Evolutionary conservation across 2,888 invertebrate genomes (phyloP), one percentile per base, ranked within the genome.

Genomic region (Dolichopus griseipennis): DNA sequence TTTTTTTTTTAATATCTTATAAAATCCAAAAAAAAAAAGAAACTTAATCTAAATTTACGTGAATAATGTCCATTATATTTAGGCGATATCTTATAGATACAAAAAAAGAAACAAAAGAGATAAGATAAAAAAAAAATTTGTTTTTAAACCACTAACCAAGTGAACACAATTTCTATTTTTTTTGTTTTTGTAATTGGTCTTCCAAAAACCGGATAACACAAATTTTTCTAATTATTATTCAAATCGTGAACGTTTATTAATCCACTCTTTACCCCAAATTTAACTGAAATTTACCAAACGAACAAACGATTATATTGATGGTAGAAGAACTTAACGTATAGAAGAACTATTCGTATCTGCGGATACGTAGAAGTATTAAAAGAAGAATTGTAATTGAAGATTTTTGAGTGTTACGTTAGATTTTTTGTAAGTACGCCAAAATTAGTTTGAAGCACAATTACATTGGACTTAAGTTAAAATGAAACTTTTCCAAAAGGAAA

Each of bases 71-170:
- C n/a, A 52, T 52, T 52, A 10, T 18, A 52, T 15, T 52, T 6
- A 15, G 52, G 41, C 15, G 9, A 41, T 41, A 41, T 2, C 41
- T 41, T n/a, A 27, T 4, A 41, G 41, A 41, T 12, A 12, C 8
- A 6, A 41, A 41, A n/a, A n/a, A n/a, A n/a, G n/a, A n/a, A 41
- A 41, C 15, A 41, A 41, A 15, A 18, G 15, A 52, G 52, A n/a
- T 37, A 37, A 52, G 52, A 52, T 83, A 84, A 72, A 77, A 52
- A 43, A 8, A 62, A 22, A 9, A 21, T n/a, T n/a, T 22, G 8
- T 62, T 62, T 27, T 4, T 15, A 12, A 52, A 6, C 52, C 52
- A 52, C n/a, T 52, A 27, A 27, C 5, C 27, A 27, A 27, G 27
- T 63, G 27, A 22, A 18, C 63, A 12, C 15, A 27, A 10, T 27